Evolutionary conservation across 2,888 invertebrate genomes (phyloP), one percentile per base, ranked within the genome.

Genomic region (Fragum whitleyi): DNA sequence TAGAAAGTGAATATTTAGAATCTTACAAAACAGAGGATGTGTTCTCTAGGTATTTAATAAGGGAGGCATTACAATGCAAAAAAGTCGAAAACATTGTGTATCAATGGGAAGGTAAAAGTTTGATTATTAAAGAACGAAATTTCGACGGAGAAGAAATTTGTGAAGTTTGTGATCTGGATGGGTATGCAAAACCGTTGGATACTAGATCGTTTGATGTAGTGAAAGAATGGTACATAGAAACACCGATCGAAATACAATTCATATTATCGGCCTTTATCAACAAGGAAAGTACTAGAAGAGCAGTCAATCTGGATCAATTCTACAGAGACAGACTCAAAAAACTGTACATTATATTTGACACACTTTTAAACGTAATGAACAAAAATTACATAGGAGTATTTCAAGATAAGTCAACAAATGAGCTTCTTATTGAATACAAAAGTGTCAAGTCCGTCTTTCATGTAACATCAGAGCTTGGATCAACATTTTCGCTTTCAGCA

Each of bases 351-450:
- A 47, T 57, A 3, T 82, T 74, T 71, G 76, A 82, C 32, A 39
- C 11, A 7, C 29, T 82, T 5, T 51, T 79, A 19, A 76, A 82
- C 28, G 39, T 76, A n/a, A n/a, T 36, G 6, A 82, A 78, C 47
- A 82, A 23, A 57, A 72, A 82, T 21, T 82, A 65, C 57, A 39
- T 70, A 47, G 76, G 75, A 7, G 36, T 82, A 47, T 73, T 76
- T 47, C 81, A 81, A 61, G 32, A 67, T 36, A 23, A 19, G 3
- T 79, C 76, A 62, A 57, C 82, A 21, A 61, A 76, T 39, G 71
- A 47, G 62, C 57, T 82, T 16, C 67, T 76, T n/a, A 70, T 76
- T 32, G 65, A 82, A 19, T 74, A 76, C 29, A 69, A 77, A 36
- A 67, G 26, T 11, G 51, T 82, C 9, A 65, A 67, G 23, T 70